Conservation (phyloP, 2,888 invertebrate species). For the Uropetala carovei region DNA sequence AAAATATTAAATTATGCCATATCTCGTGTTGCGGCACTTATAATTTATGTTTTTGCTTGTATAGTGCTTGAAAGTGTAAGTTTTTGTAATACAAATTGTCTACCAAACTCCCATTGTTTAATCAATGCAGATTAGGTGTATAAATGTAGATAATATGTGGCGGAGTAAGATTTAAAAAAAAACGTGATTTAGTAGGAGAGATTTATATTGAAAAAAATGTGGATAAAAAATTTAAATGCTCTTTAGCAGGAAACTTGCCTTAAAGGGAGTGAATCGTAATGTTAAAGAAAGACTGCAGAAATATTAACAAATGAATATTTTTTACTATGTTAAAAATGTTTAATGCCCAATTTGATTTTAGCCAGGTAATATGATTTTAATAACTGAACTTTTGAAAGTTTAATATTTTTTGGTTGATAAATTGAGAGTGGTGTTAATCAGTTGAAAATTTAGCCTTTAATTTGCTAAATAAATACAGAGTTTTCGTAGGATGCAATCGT, state of each 20-base stretch:
- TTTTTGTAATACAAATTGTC: conserved; percentile 66
- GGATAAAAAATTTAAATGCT: conserved; percentile 40
- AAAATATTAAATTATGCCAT: conserved; percentile 65
- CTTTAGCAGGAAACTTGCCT: conserved; percentile 38
- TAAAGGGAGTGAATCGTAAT: neutral
- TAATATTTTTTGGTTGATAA: neutral
- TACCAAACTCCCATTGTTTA: conserved; percentile 64
- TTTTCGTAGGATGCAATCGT: neutral
- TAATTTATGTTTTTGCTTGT: conserved; percentile 65
- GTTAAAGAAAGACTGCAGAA: conserved; percentile 50
- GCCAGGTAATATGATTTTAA: neutral
- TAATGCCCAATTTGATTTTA: neutral
- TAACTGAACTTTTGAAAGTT: neutral
- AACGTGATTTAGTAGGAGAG: conserved; percentile 27
- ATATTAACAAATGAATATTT: neutral
- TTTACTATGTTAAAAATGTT: conserved; percentile 4
- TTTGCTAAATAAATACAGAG: too few relatives aligned
- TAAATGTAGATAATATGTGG: conserved; percentile 57
- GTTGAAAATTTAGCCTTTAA: too few relatives aligned
- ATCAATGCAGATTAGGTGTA: conserved; percentile 63
- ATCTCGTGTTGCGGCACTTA: conserved; percentile 65
- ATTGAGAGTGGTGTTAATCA: too few relatives aligned
- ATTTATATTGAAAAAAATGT: conserved; percentile 43
- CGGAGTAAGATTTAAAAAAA: neutral
- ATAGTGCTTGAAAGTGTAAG: conserved; percentile 66